Evolutionary conservation across 2,797 vertebrate species (phyloP).

Genomic region (Poecilia wingei): DNA sequence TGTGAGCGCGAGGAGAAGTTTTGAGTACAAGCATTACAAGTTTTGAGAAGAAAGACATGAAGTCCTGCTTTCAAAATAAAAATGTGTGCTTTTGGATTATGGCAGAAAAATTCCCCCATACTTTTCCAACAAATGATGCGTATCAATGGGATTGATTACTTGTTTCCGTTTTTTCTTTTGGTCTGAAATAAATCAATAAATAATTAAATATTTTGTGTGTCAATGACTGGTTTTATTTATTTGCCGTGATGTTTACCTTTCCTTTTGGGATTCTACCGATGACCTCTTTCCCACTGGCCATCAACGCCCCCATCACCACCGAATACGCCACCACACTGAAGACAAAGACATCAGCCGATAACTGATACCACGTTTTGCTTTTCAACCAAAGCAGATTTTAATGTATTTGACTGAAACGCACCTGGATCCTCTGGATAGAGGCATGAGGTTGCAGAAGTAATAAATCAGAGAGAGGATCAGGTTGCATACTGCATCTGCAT

Average conservation of each 20-base stretch:
- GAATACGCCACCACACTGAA: conserved; percentile 95
- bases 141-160: too few relatives aligned
- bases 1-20: too few relatives aligned
- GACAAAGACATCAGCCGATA: not conserved
- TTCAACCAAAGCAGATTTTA: not conserved
- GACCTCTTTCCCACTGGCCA: conserved; percentile 97
- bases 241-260: conserved; percentile 78
- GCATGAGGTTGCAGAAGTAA: conserved; percentile 99
- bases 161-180: too few relatives aligned
- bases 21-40: too few relatives aligned
- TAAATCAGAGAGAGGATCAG: conserved; percentile 96
- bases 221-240: not conserved
- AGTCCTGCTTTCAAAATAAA: too few relatives aligned
- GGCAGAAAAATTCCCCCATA: too few relatives aligned
- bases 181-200: too few relatives aligned
- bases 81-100: too few relatives aligned
- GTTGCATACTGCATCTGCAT: conserved; percentile 95
- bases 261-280: conserved; percentile 94
- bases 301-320: conserved; percentile 93
- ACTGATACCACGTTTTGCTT: not conserved
- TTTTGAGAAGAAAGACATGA: too few relatives aligned
- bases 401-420: conserved; percentile 22
- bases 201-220: too few relatives aligned
- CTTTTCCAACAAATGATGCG: too few relatives aligned
- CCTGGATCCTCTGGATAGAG: conserved; percentile 88